A percentile compares a stretch with the other conserved stretches of the same genome.
These are phyloP conservation scores for Thymelicus acteon DNA, from an alignment of 2,888 invertebrate genomes.

Conservation along the genomic window DNA sequence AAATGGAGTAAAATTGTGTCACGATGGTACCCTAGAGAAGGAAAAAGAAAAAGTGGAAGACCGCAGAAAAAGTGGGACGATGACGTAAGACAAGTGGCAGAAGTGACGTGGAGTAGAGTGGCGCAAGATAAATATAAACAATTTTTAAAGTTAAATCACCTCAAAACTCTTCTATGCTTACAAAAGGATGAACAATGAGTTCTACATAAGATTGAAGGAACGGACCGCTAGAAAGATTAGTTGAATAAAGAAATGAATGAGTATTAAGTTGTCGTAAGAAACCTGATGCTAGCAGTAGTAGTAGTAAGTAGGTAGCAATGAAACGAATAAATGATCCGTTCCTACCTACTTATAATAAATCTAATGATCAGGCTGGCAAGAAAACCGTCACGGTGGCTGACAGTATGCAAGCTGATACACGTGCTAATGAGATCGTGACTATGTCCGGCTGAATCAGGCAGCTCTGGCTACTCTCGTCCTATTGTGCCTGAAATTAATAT, in stretches of 20 bases:
- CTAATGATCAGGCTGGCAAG: slow-evolving; percentile 1
- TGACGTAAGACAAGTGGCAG: neutral
- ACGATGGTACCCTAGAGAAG: slow-evolving; percentile 23
- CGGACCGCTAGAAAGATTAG: too few species aligned
- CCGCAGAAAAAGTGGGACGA: slow-evolving; percentile 19
- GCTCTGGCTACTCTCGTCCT: slow-evolving; percentile 50
- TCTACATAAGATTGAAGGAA: too few species aligned
- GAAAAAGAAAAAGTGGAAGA: slow-evolving; percentile 23
- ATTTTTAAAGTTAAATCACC: too few species aligned
- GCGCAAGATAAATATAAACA: too few species aligned
- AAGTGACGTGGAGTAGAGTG: too few species aligned
- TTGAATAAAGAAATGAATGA: too few species aligned
- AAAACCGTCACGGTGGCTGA: slow-evolving; percentile 32
- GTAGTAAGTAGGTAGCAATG: neutral
- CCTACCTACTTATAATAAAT: neutral
- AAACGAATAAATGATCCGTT: slow-evolving; percentile 1
- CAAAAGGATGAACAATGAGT: too few species aligned
- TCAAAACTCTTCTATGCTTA: too few species aligned
- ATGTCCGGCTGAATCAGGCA: slow-evolving; percentile 32
- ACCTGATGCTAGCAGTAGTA: neutral
- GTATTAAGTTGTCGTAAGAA: neutral
- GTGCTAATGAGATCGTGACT: slow-evolving; percentile 74
- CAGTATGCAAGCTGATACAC: slow-evolving; percentile 64
- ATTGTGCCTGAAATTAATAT: slow-evolving; percentile 48
- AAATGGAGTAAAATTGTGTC: slow-evolving; percentile 29